Evolutionary conservation across 2,113 vertebrate species (phyloP).

Genomic region (Hippolais icterina): DNA sequence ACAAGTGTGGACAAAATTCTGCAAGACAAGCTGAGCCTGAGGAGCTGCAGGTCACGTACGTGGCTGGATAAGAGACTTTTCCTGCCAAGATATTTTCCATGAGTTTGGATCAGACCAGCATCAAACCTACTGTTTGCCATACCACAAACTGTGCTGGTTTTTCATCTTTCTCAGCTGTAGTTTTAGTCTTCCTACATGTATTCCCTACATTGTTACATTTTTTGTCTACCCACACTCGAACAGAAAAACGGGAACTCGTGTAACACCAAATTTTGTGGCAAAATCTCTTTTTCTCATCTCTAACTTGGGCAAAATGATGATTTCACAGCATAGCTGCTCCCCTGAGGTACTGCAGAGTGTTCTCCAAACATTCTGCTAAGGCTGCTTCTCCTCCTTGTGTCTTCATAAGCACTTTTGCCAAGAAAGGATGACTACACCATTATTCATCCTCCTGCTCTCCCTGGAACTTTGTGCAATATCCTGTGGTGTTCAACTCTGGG

Average conservation of each 20-base stretch:
- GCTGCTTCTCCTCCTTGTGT: not conserved
- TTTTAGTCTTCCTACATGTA: not conserved
- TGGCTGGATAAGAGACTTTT: not conserved
- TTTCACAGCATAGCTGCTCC: not conserved
- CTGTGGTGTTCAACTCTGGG: not conserved
- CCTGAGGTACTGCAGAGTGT: not conserved
- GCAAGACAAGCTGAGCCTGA: not conserved
- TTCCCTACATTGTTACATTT: not conserved
- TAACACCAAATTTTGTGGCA: not conserved
- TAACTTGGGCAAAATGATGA: not conserved
- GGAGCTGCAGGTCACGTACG: accelerated
- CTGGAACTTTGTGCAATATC: not conserved
- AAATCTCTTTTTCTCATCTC: not conserved
- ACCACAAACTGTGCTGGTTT: not conserved
- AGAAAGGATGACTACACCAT: conserved; percentile 26
- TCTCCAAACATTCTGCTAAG: not conserved
- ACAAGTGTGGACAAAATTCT: not conserved
- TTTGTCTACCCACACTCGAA: accelerated
- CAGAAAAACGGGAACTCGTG: accelerated
- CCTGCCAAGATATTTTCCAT: not conserved
- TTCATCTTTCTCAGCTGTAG: not conserved
- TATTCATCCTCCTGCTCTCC: not conserved
- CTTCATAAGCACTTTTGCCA: not conserved
- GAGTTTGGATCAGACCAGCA: not conserved
- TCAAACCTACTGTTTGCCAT: accelerated